Evolutionary conservation across 2,797 vertebrate genomes (phyloP).

Genomic region (Crax fasciolata): DNA sequence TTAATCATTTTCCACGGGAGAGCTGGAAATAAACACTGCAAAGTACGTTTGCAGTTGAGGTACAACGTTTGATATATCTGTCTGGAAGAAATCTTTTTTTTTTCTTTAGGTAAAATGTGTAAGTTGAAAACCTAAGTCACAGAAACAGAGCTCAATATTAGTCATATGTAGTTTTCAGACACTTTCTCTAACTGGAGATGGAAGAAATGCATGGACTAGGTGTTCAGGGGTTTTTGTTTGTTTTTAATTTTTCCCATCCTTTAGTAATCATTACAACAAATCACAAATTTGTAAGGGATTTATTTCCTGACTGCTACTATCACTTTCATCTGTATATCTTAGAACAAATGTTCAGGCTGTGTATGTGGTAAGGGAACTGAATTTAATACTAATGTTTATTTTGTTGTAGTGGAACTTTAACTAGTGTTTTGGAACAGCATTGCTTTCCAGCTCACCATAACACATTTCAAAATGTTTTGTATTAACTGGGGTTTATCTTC

Average conservation of each 20-base stretch:
- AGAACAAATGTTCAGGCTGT: background rate
- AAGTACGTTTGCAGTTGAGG: background rate
- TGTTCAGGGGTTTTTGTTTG: background rate
- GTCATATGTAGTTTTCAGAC: background rate
- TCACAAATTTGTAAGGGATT: background rate
- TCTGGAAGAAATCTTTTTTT: background rate
- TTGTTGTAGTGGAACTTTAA: background rate
- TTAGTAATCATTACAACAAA: background rate
- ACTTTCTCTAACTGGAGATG: background rate
- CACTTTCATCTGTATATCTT: background rate
- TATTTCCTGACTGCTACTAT: background rate
- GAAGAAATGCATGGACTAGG: background rate
- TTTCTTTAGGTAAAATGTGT: background rate
- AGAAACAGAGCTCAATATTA: background rate
- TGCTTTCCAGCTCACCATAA: background rate
- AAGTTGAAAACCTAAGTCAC: background rate
- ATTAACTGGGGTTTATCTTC: background rate
- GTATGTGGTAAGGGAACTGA: background rate
- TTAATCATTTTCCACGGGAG: background rate
- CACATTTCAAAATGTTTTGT: background rate
- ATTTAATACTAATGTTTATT: conserved; percentile 1
- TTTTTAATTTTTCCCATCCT: background rate
- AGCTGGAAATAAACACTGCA: background rate
- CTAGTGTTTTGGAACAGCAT: background rate
- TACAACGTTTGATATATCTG: background rate